A percentile compares a stretch with the other conserved stretches of the same genome.
phyloP scores from a whole-genome alignment of 2,888 invertebrate genomes.

The Drosophila prolongata region DNA sequence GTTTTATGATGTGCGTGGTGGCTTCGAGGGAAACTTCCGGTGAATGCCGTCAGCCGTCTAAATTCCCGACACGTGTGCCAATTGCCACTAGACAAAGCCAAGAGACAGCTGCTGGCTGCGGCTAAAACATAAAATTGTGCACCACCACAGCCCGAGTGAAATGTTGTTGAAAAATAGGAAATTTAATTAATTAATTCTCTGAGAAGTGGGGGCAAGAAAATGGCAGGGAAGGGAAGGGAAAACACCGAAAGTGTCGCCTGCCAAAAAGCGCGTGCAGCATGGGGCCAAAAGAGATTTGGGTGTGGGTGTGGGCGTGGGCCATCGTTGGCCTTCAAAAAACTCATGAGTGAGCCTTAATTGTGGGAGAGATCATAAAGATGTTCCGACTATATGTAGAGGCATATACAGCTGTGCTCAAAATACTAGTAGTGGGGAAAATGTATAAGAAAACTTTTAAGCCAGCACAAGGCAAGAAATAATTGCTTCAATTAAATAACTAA shows the following conservation, averaged over 20 bases:
- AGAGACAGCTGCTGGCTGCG: slow-evolving; percentile 32
- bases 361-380: slow-evolving; percentile 52
- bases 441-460: background rate
- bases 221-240: slow-evolving; percentile 7
- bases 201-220: slow-evolving; percentile 1
- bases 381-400: slow-evolving; percentile 18
- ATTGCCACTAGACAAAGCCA: slow-evolving; percentile 30
- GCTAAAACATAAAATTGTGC: slow-evolving; percentile 32
- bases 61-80: slow-evolving; percentile 67
- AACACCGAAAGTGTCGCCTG: slow-evolving; percentile 68
- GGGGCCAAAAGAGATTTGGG: slow-evolving; percentile 43
- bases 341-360: slow-evolving; percentile 74
- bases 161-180: slow-evolving; percentile 38
- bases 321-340: slow-evolving; percentile 68
- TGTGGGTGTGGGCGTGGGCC: slow-evolving; percentile 30
- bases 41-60: slow-evolving; percentile 47
- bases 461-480: background rate
- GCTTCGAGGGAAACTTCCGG: slow-evolving; percentile 63
- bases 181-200: slow-evolving; percentile 61
- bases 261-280: slow-evolving; percentile 75
- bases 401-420: background rate
- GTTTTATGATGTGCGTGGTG: slow-evolving; percentile 37
- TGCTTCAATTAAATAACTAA: too few species aligned
- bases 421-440: background rate
- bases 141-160: slow-evolving; percentile 7